These are phyloP conservation scores for Spodoptera frugiperda DNA, from an alignment of 1,140 invertebrate genomes.

Conservation along the genomic window DNA sequence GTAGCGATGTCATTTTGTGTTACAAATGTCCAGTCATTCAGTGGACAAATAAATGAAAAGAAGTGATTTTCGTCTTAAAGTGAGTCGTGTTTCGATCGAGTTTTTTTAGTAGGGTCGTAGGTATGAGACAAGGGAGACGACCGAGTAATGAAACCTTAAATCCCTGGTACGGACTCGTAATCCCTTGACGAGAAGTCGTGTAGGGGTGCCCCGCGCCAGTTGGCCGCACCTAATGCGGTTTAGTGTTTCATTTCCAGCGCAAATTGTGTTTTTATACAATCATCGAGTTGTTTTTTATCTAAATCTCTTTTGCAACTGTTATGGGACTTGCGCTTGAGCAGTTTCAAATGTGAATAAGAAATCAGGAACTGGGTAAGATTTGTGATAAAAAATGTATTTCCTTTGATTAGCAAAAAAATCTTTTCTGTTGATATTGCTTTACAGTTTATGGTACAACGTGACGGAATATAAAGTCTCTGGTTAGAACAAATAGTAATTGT, in stretches of 20 bases:
- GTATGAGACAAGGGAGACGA: constrained; percentile 57
- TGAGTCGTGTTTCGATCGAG: constrained; percentile 7
- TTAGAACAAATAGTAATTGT: too few relatives aligned
- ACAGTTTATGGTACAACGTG: too few relatives aligned
- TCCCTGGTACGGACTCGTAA: constrained; percentile 84
- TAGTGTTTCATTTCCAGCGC: constrained; percentile 78
- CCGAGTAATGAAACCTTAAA: constrained; percentile 85
- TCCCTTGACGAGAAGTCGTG: constrained; percentile 80
- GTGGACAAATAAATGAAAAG: too few relatives aligned
- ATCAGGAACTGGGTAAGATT: neutral
- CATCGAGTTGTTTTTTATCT: constrained; percentile 65
- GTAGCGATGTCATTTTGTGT: neutral
- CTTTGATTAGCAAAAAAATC: too few relatives aligned
- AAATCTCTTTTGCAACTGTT: constrained; percentile 57
- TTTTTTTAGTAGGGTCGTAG: constrained; percentile 60
- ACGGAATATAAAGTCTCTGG: too few relatives aligned
- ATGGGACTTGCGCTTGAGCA: constrained; percentile 1
- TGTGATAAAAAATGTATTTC: neutral
- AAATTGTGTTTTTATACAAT: constrained; percentile 79
- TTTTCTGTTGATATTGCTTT: too few relatives aligned
- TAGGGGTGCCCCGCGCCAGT: constrained; percentile 81
- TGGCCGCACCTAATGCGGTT: constrained; percentile 83
- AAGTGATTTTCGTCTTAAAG: neutral
- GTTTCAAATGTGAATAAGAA: constrained; percentile 6
- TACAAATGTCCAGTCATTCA: neutral